phyloP scores from a whole-genome alignment of 2,797 vertebrate species.

The Graptemys geographica region DNA sequence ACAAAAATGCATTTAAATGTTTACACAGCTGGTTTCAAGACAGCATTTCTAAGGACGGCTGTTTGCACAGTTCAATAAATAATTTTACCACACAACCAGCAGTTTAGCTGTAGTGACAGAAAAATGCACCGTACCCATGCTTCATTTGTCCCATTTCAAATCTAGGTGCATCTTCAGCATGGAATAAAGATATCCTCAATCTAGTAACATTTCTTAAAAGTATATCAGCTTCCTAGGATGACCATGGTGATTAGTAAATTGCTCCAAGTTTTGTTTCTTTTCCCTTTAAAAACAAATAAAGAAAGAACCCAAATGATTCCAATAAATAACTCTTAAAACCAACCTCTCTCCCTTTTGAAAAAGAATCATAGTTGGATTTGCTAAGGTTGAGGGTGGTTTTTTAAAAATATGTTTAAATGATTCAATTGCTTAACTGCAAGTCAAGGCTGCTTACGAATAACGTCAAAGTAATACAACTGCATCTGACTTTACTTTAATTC shows the following conservation, averaged over 20 bases:
- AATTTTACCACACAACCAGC: not conserved
- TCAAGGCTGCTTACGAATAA: not conserved
- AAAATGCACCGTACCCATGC: not conserved
- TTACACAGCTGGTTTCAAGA: slow-evolving; percentile 54
- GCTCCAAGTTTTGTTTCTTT: not conserved
- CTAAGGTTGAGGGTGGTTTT: not conserved
- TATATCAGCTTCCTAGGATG: not conserved
- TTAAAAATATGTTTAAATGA: not conserved
- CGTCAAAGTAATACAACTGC: not conserved
- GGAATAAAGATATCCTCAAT: accelerated
- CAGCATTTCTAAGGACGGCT: not conserved
- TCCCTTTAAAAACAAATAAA: not conserved
- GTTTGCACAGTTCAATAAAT: not conserved
- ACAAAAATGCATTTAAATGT: slow-evolving; percentile 55
- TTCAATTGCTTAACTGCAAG: not conserved
- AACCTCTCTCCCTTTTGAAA: not conserved
- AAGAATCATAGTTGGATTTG: not conserved
- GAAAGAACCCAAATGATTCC: not conserved
- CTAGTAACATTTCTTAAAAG: not conserved
- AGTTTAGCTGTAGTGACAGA: not conserved
- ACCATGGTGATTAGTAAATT: accelerated
- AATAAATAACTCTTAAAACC: not conserved
- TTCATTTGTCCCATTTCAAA: not conserved
- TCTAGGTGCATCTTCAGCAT: not conserved
- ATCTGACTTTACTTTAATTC: slow-evolving; percentile 35